Evolutionary conservation across 2,888 invertebrate species (phyloP).

Genomic region (Phyto melanocephala): DNA sequence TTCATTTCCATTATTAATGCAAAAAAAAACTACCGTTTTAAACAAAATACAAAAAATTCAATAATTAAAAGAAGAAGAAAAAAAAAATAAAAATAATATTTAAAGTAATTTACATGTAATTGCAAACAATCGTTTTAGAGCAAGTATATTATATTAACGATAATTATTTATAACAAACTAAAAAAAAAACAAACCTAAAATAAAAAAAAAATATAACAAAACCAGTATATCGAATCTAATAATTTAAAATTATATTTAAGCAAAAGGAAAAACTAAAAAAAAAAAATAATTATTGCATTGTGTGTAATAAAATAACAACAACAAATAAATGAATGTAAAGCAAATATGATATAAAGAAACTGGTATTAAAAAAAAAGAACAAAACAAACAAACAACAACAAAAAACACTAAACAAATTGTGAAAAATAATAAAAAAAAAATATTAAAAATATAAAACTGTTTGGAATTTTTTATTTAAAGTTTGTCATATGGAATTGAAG

Average conservation of each 20-base stretch:
- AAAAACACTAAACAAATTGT: conserved; percentile 58
- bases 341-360: conserved; percentile 50
- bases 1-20: conserved; percentile 6
- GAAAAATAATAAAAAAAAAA: conserved; percentile 56
- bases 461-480: background rate
- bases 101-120: conserved; percentile 66
- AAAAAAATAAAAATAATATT: conserved; percentile 47
- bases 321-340: conserved; percentile 52
- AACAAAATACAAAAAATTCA: background rate
- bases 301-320: conserved; percentile 44
- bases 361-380: conserved; percentile 6
- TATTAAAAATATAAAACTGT: conserved; percentile 43
- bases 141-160: conserved; percentile 62
- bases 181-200: conserved; percentile 24
- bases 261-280: conserved; percentile 66
- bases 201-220: conserved; percentile 42
- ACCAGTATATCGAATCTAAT: conserved; percentile 66
- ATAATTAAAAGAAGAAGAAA: conserved; percentile 11
- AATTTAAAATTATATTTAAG: conserved; percentile 65
- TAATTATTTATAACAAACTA: conserved; percentile 57
- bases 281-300: conserved; percentile 56
- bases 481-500: background rate
- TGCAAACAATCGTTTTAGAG: conserved; percentile 70
- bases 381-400: conserved; percentile 17
- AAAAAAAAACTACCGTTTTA: background rate